Evolutionary conservation across 2,113 vertebrate species (phyloP), one percentile per base, ranked within the genome.

Genomic region (Hippocampus zosterae): DNA sequence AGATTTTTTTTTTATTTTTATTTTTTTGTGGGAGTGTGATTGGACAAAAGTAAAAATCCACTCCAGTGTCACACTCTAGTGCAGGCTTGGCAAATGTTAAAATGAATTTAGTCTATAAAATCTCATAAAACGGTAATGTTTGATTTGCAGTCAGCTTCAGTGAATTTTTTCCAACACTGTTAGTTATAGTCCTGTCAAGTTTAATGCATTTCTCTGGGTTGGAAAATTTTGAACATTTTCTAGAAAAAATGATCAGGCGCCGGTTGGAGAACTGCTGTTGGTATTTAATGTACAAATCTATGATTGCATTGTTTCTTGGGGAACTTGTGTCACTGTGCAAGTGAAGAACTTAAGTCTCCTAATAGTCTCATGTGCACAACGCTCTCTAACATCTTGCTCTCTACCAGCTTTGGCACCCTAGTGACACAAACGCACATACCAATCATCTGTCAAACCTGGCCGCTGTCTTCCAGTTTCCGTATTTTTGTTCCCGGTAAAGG

Each of bases 401-500:
- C 84, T 76, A 79, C 81, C 69, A 74, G 73, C 70, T 65, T 68
- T 72, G 70, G 78, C 83, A 71, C 73, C 73, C 48, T 59, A 44
- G 81, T 37, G 8, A 56, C 16, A 55, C 44, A 33, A 8, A 48
- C 46, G 1, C 55, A 41, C 61, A 42, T 53, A 5, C 25, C 62
- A 56, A 76, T 55, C 65, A 72, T 63, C 61, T 8, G 29, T 74
- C 77, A 76, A 68, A 48, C 78, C 72, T 80, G 81, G 79, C 64
- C 68, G 2, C 10, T 21, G 63, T 65, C 82, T 73, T 74, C 77
- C 15, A 48, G 73, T 81, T 86, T 82, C 71, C 77, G 52, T 82
- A 79, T 79, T 82, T 67, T 25, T 82, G 78, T 87, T 85, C 85
- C 67, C 84, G 81, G 77, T 88, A 84, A 87, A 84, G 65, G 29